phyloP scores from a whole-genome alignment of 2,888 invertebrate genomes.

The Cynaeus angustus region DNA sequence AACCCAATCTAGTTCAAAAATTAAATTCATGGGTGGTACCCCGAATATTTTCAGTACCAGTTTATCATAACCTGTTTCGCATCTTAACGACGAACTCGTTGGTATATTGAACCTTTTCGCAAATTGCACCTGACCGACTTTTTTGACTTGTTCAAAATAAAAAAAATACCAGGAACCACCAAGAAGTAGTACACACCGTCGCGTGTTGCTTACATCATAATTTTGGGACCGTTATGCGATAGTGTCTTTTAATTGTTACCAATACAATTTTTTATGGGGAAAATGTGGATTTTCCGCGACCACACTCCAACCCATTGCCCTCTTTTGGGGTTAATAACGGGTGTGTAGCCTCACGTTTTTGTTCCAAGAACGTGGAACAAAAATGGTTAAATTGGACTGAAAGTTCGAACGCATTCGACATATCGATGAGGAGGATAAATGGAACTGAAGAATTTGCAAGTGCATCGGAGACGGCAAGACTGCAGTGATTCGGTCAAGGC shows the following conservation, averaged over 20 bases:
- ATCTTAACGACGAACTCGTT: conserved; percentile 44
- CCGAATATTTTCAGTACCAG: conserved; percentile 25
- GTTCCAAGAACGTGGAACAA: conserved; percentile 24
- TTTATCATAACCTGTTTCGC: conserved; percentile 43
- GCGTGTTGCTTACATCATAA: conserved; percentile 34
- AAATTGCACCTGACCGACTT: conserved; percentile 48
- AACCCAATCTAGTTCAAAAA: conserved; percentile 11
- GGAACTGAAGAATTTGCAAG: conserved; percentile 11
- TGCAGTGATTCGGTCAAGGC: conserved; percentile 57
- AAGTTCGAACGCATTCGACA: conserved; percentile 14
- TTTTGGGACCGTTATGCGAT: conserved; percentile 29
- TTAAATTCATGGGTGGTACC: conserved; percentile 26
- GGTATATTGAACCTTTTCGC: conserved; percentile 34
- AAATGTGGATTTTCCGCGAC: conserved; percentile 14
- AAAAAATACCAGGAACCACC: conserved; percentile 37
- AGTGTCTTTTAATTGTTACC: conserved; percentile 25
- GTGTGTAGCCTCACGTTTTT: conserved; percentile 14
- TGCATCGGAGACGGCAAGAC: conserved; percentile 5
- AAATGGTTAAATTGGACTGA: conserved; percentile 28
- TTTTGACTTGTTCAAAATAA: conserved; percentile 20
- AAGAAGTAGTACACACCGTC: conserved; percentile 24
- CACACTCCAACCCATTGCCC: conserved; percentile 24
- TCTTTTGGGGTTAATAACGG: conserved; percentile 34
- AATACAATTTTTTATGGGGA: conserved; percentile 5
- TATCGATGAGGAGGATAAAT: background rate